These are phyloP conservation scores for Eustalomyia histrio DNA, from an alignment of 2,888 invertebrate species.

Conservation along the genomic window DNA sequence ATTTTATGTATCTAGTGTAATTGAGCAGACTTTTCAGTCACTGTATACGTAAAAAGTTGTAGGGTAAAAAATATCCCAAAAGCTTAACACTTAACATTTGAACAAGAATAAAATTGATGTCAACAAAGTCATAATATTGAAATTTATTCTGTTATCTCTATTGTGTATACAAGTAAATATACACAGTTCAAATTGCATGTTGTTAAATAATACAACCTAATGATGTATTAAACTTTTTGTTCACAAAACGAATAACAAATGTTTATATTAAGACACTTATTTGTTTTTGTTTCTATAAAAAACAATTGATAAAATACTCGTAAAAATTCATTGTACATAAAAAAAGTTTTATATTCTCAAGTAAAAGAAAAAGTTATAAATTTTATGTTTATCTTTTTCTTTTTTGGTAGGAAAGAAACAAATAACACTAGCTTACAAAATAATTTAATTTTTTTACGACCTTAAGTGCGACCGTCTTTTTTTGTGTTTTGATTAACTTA, in stretches of 20 bases:
- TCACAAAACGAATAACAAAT: conserved; percentile 7
- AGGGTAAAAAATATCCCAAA: background rate
- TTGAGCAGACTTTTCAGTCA: too few species aligned
- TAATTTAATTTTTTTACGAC: too few species aligned
- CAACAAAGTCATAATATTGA: conserved; percentile 31
- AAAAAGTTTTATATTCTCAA: conserved; percentile 36
- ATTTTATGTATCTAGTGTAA: too few species aligned
- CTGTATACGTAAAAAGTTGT: too few species aligned
- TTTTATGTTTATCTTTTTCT: conserved; percentile 27
- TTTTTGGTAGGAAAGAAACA: background rate
- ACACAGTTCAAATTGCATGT: conserved; percentile 36
- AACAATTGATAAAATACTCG: conserved; percentile 44
- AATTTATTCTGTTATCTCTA: conserved; percentile 10
- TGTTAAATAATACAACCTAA: conserved; percentile 43
- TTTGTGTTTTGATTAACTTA: too few species aligned
- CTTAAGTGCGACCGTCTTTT: too few species aligned
- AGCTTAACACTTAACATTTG: conserved; percentile 33
- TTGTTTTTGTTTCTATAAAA: background rate
- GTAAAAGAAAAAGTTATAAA: conserved; percentile 14
- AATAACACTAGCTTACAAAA: too few species aligned
- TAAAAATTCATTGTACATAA: conserved; percentile 43
- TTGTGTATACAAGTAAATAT: background rate
- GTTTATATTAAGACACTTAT: background rate
- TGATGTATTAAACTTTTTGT: conserved; percentile 33
- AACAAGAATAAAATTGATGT: conserved; percentile 25